A percentile compares a stretch with the other conserved stretches of the same genome.
phyloP scores from a whole-genome alignment of 53 echinoderm and acorn worm genomes.

The Holothuria leucospilota region DNA sequence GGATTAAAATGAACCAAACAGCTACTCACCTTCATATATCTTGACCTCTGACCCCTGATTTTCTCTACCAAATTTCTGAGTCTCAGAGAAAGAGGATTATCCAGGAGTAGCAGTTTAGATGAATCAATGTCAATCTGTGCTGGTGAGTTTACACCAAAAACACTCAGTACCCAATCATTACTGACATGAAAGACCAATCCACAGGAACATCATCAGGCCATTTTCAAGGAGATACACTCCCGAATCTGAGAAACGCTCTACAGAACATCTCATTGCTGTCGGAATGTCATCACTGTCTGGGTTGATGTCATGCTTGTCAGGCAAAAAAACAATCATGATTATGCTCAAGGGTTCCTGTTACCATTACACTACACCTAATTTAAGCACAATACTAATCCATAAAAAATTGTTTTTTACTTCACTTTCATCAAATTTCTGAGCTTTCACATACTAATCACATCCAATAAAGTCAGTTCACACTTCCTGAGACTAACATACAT shows the following conservation, averaged over 20 bases:
- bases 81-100: conserved; percentile 74
- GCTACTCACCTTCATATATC: conserved; percentile 94
- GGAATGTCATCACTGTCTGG: conserved; percentile 65
- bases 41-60: conserved; percentile 66
- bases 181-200: conserved; percentile 97
- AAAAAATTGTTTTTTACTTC: too few species aligned
- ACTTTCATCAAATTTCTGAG: too few species aligned
- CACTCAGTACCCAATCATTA: conserved; percentile 92
- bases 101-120: conserved; percentile 74
- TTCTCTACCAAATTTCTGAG: conserved; percentile 66
- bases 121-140: conserved; percentile 98
- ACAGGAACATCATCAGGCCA: conserved; percentile 91
- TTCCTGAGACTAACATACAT: too few species aligned
- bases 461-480: too few species aligned
- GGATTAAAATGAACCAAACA: too few species aligned
- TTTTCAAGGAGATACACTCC: conserved; percentile 95
- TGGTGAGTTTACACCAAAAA: conserved; percentile 93
- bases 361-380: too few species aligned
- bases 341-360: background rate
- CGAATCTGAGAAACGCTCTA: conserved; percentile 84
- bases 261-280: conserved; percentile 74
- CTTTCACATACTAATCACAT: too few species aligned
- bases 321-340: background rate
- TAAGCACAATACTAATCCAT: too few species aligned
- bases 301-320: conserved; percentile 79